A percentile compares a stretch with the other conserved stretches of the same genome.
Evolutionary conservation across 2,113 vertebrate genomes (phyloP).

Genomic region (Hyaena hyaena): DNA sequence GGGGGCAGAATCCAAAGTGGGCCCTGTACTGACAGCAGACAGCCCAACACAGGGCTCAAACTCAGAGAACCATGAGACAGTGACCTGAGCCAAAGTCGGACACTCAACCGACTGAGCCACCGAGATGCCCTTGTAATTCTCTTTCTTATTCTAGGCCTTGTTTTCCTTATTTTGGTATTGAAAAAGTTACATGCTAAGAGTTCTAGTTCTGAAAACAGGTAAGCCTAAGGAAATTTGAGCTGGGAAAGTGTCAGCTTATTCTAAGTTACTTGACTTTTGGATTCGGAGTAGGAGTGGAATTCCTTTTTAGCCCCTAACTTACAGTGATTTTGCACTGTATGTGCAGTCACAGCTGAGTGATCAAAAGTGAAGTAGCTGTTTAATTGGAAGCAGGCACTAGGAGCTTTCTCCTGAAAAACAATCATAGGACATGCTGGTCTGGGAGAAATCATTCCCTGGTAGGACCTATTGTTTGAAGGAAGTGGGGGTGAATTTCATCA

Average conservation of each 20-base stretch:
- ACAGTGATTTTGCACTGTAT: not conserved
- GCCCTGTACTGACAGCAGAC: too few species aligned
- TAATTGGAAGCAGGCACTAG: constrained; percentile 35
- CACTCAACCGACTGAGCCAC: too few species aligned
- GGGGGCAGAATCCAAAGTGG: too few species aligned
- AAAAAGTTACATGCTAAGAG: not conserved
- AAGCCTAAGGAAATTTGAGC: constrained; percentile 31
- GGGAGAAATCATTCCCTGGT: constrained; percentile 3
- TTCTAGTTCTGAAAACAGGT: constrained; percentile 47
- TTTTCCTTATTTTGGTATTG: constrained; percentile 47
- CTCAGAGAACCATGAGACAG: too few species aligned
- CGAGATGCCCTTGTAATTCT: too few species aligned
- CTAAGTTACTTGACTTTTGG: not conserved
- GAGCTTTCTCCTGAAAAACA: constrained; percentile 49
- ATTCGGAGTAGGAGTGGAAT: constrained; percentile 15
- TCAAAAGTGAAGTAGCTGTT: constrained; percentile 49
- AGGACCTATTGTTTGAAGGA: constrained; percentile 47
- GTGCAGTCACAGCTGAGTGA: constrained; percentile 12
- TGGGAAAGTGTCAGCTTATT: not conserved
- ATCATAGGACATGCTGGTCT: constrained; percentile 2
- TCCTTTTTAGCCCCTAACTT: constrained; percentile 58
- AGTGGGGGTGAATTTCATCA: not conserved
- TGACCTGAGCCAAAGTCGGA: too few species aligned
- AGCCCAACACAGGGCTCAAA: too few species aligned
- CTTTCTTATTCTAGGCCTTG: constrained; percentile 17